Conservation (phyloP, 2,888 invertebrate species). For the Malacosoma neustria region DNA sequence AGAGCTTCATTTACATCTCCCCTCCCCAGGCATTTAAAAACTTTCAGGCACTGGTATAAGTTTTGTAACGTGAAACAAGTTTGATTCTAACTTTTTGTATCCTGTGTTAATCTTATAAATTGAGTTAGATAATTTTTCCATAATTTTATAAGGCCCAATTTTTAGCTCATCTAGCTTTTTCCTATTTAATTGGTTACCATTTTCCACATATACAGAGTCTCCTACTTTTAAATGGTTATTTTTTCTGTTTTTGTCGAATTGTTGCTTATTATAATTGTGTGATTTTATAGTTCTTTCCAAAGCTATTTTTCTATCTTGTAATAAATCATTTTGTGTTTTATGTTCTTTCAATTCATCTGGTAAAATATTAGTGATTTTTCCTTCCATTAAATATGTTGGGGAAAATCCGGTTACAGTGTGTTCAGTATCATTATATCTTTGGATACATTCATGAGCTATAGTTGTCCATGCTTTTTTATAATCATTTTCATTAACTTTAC, state of each 20-base stretch:
- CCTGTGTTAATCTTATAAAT: conserved; percentile 21
- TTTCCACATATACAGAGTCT: conserved; percentile 20
- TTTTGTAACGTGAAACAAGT: conserved; percentile 19
- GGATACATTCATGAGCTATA: conserved; percentile 6
- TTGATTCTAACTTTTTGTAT: conserved; percentile 19
- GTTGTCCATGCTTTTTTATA: conserved; percentile 8
- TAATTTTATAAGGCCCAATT: conserved; percentile 17
- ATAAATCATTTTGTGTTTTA: conserved; percentile 4
- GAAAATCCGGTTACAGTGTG: conserved; percentile 25
- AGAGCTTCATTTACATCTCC: too few species aligned
- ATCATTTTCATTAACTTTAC: conserved; percentile 14
- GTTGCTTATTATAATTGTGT: conserved; percentile 18
- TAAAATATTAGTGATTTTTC: conserved; percentile 15
- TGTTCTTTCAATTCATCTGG: conserved; percentile 17
- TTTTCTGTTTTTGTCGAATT: conserved; percentile 14
- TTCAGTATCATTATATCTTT: conserved; percentile 22
- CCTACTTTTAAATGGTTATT: conserved; percentile 12
- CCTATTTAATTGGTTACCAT: conserved; percentile 23
- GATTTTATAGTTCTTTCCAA: conserved; percentile 18
- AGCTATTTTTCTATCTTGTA: conserved; percentile 13
- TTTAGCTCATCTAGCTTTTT: conserved; percentile 21
- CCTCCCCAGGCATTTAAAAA: too few species aligned
- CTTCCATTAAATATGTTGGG: conserved; percentile 21
- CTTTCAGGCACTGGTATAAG: conserved; percentile 10
- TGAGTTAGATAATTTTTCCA: conserved; percentile 19